A percentile compares a stretch with the other conserved stretches of the same genome.
Evolutionary conservation across 2,113 vertebrate genomes (phyloP).

Genomic region (Anoplopoma fimbria): DNA sequence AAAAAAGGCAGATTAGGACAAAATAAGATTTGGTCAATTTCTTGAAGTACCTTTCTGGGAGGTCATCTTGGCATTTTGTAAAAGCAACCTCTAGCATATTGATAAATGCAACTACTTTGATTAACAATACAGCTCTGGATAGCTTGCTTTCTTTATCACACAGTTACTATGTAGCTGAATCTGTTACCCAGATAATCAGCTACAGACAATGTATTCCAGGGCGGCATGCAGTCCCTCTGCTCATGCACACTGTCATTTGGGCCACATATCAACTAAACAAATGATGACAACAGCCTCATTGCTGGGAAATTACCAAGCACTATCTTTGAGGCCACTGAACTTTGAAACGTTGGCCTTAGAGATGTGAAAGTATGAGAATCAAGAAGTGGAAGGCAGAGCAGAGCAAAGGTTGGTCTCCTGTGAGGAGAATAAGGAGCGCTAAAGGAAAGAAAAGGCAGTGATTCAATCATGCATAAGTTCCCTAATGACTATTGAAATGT

Average conservation of each 20-base stretch:
- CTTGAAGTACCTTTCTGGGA: neutral
- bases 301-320: conserved; percentile 46
- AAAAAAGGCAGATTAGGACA: neutral
- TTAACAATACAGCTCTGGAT: neutral
- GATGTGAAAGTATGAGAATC: conserved; percentile 47
- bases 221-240: neutral
- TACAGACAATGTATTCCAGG: neutral
- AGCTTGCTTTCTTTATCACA: conserved; percentile 13
- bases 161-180: neutral
- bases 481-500: conserved; percentile 41
- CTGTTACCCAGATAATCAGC: conserved; percentile 31
- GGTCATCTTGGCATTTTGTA: neutral
- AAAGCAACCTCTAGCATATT: neutral
- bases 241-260: conserved; percentile 23
- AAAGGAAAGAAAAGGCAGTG: neutral
- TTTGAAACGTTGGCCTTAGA: conserved; percentile 49
- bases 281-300: conserved; percentile 41
- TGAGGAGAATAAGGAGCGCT: conserved; percentile 40
- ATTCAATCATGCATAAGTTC: conserved; percentile 20
- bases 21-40: neutral
- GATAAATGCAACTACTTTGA: neutral
- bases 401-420: conserved; percentile 71
- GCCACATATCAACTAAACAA: conserved; percentile 45
- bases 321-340: conserved; percentile 68
- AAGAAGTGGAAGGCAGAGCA: conserved; percentile 11